Evolutionary conservation across 2,113 vertebrate genomes (phyloP).

Genomic region (Gallinago undulata): DNA sequence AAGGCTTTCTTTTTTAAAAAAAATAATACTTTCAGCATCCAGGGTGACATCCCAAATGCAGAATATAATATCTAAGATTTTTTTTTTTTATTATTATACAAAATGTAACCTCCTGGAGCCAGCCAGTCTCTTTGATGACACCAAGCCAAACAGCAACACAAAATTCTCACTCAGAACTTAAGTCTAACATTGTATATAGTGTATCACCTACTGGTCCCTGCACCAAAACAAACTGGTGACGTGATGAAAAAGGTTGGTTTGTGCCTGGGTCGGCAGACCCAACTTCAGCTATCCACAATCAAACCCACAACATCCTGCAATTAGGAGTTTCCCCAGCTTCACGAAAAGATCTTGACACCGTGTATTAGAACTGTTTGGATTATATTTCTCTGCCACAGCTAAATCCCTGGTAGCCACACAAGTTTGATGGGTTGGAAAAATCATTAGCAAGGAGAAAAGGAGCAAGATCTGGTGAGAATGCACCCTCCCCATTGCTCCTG

Average conservation of each 20-base stretch:
- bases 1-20: not conserved
- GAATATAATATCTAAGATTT: not conserved
- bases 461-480: accelerated
- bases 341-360: not conserved
- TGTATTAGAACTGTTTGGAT: not conserved
- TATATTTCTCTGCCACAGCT: not conserved
- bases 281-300: not conserved
- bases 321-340: not conserved
- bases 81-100: too few species aligned
- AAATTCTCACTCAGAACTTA: not conserved
- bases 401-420: not conserved
- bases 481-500: accelerated
- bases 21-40: not conserved
- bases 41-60: not conserved
- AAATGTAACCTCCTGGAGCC: not conserved
- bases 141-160: not conserved
- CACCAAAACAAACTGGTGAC: not conserved
- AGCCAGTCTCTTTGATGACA: not conserved
- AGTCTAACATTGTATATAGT: not conserved
- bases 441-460: accelerated
- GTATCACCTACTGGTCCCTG: not conserved
- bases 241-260: not conserved
- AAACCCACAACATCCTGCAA: not conserved
- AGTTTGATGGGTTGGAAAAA: not conserved
- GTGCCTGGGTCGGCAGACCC: accelerated